Evolutionary conservation across 2,797 vertebrate species (phyloP).

Genomic region (Dermochelys coriacea): DNA sequence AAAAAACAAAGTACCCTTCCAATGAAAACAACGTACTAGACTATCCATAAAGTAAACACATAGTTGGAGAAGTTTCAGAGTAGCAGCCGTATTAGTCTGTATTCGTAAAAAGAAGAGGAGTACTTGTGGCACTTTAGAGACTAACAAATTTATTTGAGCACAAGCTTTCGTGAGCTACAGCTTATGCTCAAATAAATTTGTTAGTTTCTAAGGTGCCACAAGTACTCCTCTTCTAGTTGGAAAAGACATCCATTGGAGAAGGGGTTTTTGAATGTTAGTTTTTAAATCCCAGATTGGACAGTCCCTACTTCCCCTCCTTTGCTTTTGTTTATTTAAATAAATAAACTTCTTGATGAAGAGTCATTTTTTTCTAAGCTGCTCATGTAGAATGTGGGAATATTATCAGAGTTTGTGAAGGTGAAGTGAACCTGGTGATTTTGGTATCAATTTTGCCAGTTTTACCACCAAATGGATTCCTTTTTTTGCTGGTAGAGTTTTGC

Average conservation of each 20-base stretch:
- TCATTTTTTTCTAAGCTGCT: background rate
- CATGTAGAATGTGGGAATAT: background rate
- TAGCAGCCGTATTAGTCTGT: too few species aligned
- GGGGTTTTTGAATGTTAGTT: background rate
- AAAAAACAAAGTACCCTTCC: background rate
- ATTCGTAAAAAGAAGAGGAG: too few species aligned
- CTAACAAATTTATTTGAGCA: too few species aligned
- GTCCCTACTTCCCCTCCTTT: background rate
- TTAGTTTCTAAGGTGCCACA: too few species aligned
- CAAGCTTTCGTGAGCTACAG: too few species aligned
- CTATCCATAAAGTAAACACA: background rate
- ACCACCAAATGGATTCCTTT: background rate
- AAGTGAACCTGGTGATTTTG: background rate
- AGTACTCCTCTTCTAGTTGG: background rate
- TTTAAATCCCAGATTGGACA: background rate
- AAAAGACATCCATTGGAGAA: background rate
- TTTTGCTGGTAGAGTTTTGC: background rate
- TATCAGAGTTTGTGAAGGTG: background rate
- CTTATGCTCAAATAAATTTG: too few species aligned
- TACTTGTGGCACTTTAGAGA: too few species aligned
- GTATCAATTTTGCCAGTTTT: background rate
- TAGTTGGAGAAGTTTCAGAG: background rate
- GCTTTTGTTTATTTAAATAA: background rate
- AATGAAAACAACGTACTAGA: constrained; percentile 16
- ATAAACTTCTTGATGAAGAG: background rate